phyloP scores from a whole-genome alignment of 2,888 invertebrate genomes.

The Pemphredon lugubris region DNA sequence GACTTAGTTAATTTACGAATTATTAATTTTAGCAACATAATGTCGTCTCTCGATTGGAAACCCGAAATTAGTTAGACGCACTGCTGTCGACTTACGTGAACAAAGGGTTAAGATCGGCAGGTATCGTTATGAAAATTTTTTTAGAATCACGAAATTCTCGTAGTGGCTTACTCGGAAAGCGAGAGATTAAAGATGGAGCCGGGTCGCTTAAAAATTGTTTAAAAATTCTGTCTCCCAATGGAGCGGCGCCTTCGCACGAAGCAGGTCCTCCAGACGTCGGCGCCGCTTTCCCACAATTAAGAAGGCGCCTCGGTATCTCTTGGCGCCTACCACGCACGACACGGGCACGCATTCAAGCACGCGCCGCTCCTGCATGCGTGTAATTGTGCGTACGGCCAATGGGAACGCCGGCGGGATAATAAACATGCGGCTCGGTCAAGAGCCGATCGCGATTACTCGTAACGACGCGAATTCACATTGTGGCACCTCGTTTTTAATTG shows the following conservation, averaged over 20 bases:
- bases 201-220: constrained; percentile 35
- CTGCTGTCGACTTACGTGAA: no score
- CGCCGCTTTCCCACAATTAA: constrained; percentile 77
- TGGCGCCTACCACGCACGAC: constrained; percentile 70
- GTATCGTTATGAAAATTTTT: no score
- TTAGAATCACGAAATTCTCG: no score
- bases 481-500: not conserved
- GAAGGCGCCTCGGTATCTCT: constrained; percentile 76
- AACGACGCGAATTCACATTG: not conserved
- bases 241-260: constrained; percentile 47
- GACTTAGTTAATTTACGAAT: no score
- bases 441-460: not conserved
- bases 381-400: constrained; percentile 33
- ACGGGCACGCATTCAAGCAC: constrained; percentile 61
- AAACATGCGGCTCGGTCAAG: constrained; percentile 30
- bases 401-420: constrained; percentile 32
- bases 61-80: no score
- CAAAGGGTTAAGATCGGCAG: no score
- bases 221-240: constrained; percentile 41
- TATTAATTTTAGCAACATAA: no score
- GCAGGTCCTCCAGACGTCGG: constrained; percentile 66
- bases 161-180: no score
- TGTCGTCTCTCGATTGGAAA: no score
- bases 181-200: no score
- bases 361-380: constrained; percentile 44